Conservation (phyloP, 2,113 vertebrate genomes). For the human region DNA sequence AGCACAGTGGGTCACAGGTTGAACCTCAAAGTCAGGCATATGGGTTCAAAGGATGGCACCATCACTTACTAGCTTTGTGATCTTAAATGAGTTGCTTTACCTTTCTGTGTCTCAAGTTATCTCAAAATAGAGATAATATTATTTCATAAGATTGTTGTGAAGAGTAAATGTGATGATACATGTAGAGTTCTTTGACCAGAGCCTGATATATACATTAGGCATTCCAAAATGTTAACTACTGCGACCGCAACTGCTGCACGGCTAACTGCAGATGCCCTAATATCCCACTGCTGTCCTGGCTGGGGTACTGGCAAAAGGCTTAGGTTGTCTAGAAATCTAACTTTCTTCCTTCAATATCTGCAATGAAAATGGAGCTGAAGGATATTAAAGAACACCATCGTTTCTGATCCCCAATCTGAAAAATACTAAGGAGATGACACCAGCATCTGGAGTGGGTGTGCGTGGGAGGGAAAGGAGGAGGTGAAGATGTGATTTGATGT, state of each 20-base stretch:
- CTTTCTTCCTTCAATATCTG: not conserved
- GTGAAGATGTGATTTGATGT: not conserved
- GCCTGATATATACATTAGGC: not conserved
- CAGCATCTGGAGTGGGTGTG: not conserved
- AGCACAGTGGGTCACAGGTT: no score
- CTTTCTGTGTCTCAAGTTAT: not conserved
- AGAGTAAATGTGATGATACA: not conserved
- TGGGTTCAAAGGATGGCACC: not conserved
- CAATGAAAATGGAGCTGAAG: not conserved
- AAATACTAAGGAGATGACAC: not conserved
- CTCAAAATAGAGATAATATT: not conserved
- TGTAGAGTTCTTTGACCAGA: not conserved
- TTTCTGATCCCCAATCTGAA: not conserved
- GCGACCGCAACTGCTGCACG: not conserved
- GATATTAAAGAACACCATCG: not conserved
- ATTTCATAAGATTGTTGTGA: not conserved
- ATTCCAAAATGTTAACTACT: not conserved
- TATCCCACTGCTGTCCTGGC: no score
- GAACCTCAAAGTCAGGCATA: not conserved
- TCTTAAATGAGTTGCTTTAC: not conserved
- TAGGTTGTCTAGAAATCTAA: not conserved
- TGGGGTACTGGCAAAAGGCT: not conserved
- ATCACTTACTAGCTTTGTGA: not conserved
- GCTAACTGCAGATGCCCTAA: not conserved
- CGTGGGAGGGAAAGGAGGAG: not conserved